Percentiles rank a stretch among this genome's conserved stretches.
These are phyloP conservation scores for Apis dorsata DNA, from an alignment of 1,140 invertebrate genomes.

Conservation along the genomic window DNA sequence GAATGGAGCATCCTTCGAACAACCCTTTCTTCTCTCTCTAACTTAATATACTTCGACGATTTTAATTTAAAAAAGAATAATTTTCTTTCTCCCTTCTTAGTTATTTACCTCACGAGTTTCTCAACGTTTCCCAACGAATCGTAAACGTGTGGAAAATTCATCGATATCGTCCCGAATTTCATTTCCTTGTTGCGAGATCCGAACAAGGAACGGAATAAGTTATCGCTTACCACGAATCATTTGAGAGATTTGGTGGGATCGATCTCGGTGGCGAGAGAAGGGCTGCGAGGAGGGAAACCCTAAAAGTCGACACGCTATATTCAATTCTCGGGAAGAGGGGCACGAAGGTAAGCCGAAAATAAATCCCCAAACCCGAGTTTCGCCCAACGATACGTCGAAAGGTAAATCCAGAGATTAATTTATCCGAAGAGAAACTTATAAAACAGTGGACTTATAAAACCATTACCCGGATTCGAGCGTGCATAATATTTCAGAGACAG, in stretches of 20 bases:
- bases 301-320: background rate
- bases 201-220: background rate
- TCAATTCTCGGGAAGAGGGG: background rate
- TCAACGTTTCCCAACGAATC: no score
- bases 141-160: no score
- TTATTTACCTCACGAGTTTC: no score
- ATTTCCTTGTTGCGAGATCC: background rate
- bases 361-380: no score
- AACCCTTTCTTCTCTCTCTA: no score
- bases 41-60: no score
- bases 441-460: background rate
- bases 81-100: no score
- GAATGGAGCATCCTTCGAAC: no score
- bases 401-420: conserved; percentile 7
- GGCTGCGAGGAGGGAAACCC: no score
- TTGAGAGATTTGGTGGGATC: background rate
- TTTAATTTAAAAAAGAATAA: no score
- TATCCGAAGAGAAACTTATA: background rate
- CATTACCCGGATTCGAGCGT: background rate
- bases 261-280: background rate
- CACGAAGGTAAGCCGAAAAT: background rate
- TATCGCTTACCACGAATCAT: background rate
- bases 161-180: no score
- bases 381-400: background rate
- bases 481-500: background rate